Conservation (phyloP, 1,140 invertebrate species). For the Dufourea novaeangliae region DNA sequence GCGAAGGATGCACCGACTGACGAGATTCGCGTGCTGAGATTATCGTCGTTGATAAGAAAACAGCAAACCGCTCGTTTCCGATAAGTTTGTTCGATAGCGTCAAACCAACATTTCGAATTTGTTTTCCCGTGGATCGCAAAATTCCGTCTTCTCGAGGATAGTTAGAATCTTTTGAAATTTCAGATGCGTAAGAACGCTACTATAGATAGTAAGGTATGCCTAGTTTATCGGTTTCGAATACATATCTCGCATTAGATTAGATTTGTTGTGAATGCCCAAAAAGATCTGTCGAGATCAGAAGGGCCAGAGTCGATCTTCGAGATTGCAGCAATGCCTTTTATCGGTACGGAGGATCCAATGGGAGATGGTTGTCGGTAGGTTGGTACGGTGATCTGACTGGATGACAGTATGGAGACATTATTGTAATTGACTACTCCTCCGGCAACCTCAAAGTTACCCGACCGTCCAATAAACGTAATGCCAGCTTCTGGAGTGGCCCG, state of each 20-base stretch:
- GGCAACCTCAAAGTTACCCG: constrained; percentile 2
- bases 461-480: constrained; percentile 38
- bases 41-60: background rate
- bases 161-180: too few species aligned
- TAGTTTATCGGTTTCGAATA: too few species aligned
- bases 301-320: too few species aligned
- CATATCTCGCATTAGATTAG: too few species aligned
- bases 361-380: background rate
- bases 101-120: background rate
- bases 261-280: too few species aligned
- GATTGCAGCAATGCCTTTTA: too few species aligned
- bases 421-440: background rate
- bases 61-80: background rate
- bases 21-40: constrained; percentile 28
- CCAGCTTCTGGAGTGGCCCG: constrained; percentile 12
- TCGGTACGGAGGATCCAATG: too few species aligned
- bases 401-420: background rate
- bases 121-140: background rate
- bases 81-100: background rate
- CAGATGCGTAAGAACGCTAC: too few species aligned
- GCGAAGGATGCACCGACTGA: constrained; percentile 2
- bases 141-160: too few species aligned
- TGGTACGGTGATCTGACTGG: background rate
- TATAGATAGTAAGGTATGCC: too few species aligned
- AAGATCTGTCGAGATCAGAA: too few species aligned